Evolutionary conservation across 2,113 vertebrate genomes (phyloP), one percentile per base, ranked within the genome.

Genomic region (Carollia perspicillata): DNA sequence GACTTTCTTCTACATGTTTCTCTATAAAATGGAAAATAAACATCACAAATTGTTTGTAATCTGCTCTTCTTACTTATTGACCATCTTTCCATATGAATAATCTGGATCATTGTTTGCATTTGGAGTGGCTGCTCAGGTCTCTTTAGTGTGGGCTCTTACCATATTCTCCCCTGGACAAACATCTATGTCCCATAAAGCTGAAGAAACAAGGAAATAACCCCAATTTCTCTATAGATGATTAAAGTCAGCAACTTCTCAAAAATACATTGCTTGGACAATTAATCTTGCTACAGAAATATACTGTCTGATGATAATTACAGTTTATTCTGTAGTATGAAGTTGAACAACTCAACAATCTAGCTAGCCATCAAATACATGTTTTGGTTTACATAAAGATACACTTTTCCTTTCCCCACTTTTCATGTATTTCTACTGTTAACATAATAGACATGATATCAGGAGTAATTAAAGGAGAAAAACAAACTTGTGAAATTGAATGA

Each of bases 1-100:
- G 51, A 60, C 22, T 85, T 75, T 47, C 72, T 71, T 66, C 81
- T 81, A 84, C 3, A 40, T 75, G 17, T 95, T 93, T 28, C 26
- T 85, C 30, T 44, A 72, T 44, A 89, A 94, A 93, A 81, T 66
- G 40, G 44, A 77, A 96, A 96, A 74, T 22, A 60, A 72, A 84
- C 22, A 81, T 97, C 78, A 77, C 33, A 65, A 51, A 47, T 81
- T n/a, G 30, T 35, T 95, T 69, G 17, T 40, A 77, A 71, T 35
- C 9, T 65, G 49, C 53, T 63, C 44, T 78, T 96, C 23, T 85
- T 53, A 37, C 8, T 66, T 84, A 47, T 55, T 37, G 10, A 93
- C 6, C 53, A 85, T 53, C 26, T 80, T 86, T 86, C 63, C 63
- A 78, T 26, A 47, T 33, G 28, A 65, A 58, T 65, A 58, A 86